Conservation (phyloP, 2,888 invertebrate genomes). For the Oconnorella tubifera region DNA sequence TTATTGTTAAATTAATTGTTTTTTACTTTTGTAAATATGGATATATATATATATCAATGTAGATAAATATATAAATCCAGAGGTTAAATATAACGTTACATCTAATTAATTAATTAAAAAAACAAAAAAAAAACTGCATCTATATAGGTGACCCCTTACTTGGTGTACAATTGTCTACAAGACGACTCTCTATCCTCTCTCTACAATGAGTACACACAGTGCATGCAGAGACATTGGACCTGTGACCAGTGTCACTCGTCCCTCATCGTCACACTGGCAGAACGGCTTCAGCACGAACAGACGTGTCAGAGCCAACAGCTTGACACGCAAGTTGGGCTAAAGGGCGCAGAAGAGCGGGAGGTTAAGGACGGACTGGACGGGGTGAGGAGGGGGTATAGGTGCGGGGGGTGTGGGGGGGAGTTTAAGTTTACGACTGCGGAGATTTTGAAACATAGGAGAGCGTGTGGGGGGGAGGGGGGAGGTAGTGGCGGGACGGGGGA, state of each 20-base stretch:
- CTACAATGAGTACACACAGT: slow-evolving; percentile 38
- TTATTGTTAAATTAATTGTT: too few relatives aligned
- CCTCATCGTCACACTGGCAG: slow-evolving; percentile 43
- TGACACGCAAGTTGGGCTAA: slow-evolving; percentile 1
- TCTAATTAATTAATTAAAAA: too few relatives aligned
- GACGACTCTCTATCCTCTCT: slow-evolving; percentile 13
- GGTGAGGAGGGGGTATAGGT: slow-evolving; percentile 5
- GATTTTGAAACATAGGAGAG: slow-evolving; percentile 16
- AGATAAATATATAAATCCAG: too few relatives aligned
- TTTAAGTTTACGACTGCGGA: slow-evolving; percentile 14
- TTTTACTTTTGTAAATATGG: too few relatives aligned
- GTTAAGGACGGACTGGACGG: background rate
- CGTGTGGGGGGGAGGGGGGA: too few relatives aligned
- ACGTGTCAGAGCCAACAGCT: slow-evolving; percentile 9
- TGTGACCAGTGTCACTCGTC: slow-evolving; percentile 69
- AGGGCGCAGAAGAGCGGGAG: slow-evolving; percentile 8
- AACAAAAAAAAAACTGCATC: too few relatives aligned
- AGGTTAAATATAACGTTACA: too few relatives aligned
- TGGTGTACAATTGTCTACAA: slow-evolving; percentile 23
- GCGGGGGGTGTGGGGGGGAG: slow-evolving; percentile 43
- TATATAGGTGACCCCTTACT: slow-evolving; percentile 20
- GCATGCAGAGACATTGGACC: slow-evolving; percentile 66
- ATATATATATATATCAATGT: too few relatives aligned
- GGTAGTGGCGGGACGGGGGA: too few relatives aligned
- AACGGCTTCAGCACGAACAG: slow-evolving; percentile 11